Base-by-base conservation (phyloP, 30 jellyfish, hydroid and myxozoan species). In the Aurelia sp. region DNA sequence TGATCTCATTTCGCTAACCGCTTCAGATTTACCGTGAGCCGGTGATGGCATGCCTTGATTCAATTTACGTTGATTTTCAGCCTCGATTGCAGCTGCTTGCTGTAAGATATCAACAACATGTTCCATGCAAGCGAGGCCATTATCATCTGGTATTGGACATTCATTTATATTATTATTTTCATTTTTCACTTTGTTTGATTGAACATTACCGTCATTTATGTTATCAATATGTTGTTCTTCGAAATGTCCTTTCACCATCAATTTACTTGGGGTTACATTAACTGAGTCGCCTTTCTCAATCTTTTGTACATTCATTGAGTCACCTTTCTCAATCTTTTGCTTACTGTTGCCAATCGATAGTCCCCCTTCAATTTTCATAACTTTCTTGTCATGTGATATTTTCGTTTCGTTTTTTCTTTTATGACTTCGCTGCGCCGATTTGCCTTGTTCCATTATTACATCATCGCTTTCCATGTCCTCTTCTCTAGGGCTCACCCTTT, bases 11-110 rank as follows among this genome's bases (percentile, higher is more conserved):
- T 35, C 92, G 33, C 74, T 60, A 18, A 19, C 33, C 55, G 21
- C 27, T 11, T 63, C 79, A 3, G 10, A 5, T 58, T 31, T 82
- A 20, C 71, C 77, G 35, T 51, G 89, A 5, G 68, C 27, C 21
- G 80, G 89, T 66, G 89, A 78, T 21, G 79, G 11, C 31, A 19
- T 40, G 6, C 40, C 74, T 62, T 63, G 66, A 12, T 61, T 67
- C 31, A 66, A 22, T 47, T 84, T 84, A 13, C 93, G 76, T 19
- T 84, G 86, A 22, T 84, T 84, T 62, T 84, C 93, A 11, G 93
- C 93, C 22, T 84, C 84, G 64, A 84, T 84, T 15, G 93, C 93
- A n/a, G 93, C 93, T 3, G 93, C 93, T 48, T 74, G 93, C 67
- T 84, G 93, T 62, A 84, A 84, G 22, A 84, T 84, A 48, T 84